Percentiles rank a stretch among this genome's conserved stretches.
Evolutionary conservation across 2,888 invertebrate genomes (phyloP).

Genomic region (Acanthopleura granulata): DNA sequence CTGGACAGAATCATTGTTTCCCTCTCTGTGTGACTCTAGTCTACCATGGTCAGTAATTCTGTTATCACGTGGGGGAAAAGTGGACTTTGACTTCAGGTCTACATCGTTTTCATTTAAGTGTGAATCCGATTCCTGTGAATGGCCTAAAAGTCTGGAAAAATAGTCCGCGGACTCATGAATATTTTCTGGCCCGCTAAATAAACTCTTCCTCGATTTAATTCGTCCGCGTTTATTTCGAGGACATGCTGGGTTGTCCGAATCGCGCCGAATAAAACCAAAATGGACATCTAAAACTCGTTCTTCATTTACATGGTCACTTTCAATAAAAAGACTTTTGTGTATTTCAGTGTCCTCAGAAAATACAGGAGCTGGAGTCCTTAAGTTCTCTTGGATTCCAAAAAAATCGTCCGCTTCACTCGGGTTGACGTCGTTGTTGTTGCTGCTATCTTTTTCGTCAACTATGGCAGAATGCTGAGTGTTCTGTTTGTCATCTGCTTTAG

Average conservation of each 20-base stretch:
- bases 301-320: not conserved
- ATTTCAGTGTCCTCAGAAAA: not conserved
- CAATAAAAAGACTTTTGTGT: not conserved
- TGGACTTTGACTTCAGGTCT: too few species aligned
- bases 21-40: too few species aligned
- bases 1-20: too few species aligned
- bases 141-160: too few species aligned
- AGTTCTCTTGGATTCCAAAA: slow-evolving; percentile 4
- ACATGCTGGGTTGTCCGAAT: not conserved
- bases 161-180: too few species aligned
- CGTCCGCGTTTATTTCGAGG: not conserved
- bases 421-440: not conserved
- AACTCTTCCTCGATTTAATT: too few species aligned
- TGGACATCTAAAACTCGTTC: slow-evolving; percentile 1
- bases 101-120: too few species aligned
- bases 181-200: too few species aligned
- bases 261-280: slow-evolving; percentile 14
- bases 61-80: too few species aligned
- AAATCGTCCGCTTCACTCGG: not conserved
- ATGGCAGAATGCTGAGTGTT: not conserved
- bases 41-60: too few species aligned
- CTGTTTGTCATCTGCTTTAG: not conserved
- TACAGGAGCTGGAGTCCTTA: not conserved
- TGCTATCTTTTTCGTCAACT: not conserved
- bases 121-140: too few species aligned